Conservation (phyloP, 2,113 vertebrate species). For the Montifringilla adamsi region DNA sequence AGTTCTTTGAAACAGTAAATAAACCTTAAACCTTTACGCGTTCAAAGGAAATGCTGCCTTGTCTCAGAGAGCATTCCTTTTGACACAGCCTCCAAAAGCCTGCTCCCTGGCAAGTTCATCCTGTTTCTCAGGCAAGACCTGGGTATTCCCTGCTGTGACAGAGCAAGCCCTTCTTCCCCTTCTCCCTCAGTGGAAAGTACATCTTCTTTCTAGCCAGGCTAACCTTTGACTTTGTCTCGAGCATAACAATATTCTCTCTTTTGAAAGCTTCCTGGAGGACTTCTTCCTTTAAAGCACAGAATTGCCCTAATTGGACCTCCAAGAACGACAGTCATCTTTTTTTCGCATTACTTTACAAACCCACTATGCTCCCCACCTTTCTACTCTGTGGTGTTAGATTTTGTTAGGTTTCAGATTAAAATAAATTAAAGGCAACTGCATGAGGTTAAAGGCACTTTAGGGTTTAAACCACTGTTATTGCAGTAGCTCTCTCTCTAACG, state of each 20-base stretch:
- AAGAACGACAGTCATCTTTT: conserved; percentile 19
- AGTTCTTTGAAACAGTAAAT: conserved; percentile 71
- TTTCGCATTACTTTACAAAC: conserved; percentile 5
- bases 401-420: conserved; percentile 54
- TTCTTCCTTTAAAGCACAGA: conserved; percentile 58
- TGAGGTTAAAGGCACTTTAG: conserved; percentile 31
- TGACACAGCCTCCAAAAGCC: conserved; percentile 56
- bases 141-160: conserved; percentile 63
- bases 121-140: conserved; percentile 72
- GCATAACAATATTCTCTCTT: conserved; percentile 63
- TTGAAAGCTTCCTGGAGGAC: conserved; percentile 67
- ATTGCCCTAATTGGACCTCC: conserved; percentile 68
- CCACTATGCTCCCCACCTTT: not conserved
- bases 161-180: conserved; percentile 56
- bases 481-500: conserved; percentile 51
- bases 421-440: conserved; percentile 59
- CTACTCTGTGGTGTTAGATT: not conserved
- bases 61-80: conserved; percentile 49
- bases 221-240: conserved; percentile 70
- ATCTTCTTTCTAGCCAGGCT: conserved; percentile 58
- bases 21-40: conserved; percentile 62
- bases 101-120: conserved; percentile 63
- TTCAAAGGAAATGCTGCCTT: conserved; percentile 64
- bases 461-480: conserved; percentile 51
- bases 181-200: conserved; percentile 54